Evolutionary conservation across 2,113 vertebrate genomes (phyloP).

Genomic region (Xenopus borealis): DNA sequence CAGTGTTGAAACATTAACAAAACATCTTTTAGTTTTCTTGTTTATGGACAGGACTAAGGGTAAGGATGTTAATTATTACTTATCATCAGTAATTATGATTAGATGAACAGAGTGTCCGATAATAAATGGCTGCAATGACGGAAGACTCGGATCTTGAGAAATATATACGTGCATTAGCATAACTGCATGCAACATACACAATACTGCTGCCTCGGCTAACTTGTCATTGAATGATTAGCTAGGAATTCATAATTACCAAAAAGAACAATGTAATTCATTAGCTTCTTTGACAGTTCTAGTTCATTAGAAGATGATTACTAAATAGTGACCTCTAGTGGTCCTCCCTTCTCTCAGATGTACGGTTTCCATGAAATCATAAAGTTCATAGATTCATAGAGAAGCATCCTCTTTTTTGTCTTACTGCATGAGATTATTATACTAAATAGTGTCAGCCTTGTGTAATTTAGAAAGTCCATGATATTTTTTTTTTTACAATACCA

Average conservation of each 20-base stretch:
- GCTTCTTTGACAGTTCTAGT: conserved; percentile 80
- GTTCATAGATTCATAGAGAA: no score
- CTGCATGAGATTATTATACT: no score
- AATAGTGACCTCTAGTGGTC: conserved; percentile 90
- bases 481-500: no score
- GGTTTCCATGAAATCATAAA: conserved; percentile 1
- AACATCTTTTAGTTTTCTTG: not conserved
- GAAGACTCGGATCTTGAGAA: conserved; percentile 74
- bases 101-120: conserved; percentile 80
- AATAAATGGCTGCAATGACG: conserved; percentile 79
- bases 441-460: no score
- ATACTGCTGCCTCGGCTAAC: conserved; percentile 69
- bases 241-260: conserved; percentile 94
- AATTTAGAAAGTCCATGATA: no score
- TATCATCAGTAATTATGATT: conserved; percentile 93
- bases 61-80: conserved; percentile 82
- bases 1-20: no score
- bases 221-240: conserved; percentile 94
- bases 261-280: conserved; percentile 84
- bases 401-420: no score
- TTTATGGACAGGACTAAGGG: conserved; percentile 58
- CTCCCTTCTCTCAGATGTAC: conserved; percentile 46
- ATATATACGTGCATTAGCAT: conserved; percentile 84
- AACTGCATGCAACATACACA: conserved; percentile 75
- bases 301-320: conserved; percentile 88